Base-by-base conservation (phyloP, 2,113 vertebrate species). In the Phrynocephalus versicolor region DNA sequence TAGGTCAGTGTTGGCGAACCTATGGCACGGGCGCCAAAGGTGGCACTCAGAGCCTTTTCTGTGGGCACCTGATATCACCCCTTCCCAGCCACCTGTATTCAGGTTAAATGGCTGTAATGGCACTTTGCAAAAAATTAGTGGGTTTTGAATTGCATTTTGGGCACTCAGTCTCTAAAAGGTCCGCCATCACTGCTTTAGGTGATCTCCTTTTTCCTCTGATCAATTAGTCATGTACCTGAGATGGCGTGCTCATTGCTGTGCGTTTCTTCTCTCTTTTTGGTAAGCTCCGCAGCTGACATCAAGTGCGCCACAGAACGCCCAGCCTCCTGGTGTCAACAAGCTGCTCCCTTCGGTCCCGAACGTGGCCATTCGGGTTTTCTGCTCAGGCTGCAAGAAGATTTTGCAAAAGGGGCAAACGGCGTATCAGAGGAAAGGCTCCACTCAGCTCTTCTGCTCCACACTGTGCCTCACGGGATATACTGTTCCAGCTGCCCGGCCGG, bases 401-500 rank as follows among this genome's bases (percentile, higher is more conserved):
- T 96, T 99, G 89, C 94, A 98, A 86, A 99, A 98, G 92, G 98
- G 99, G 33, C 99, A 99, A 95, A 99, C 98, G 0, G 99, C 99
- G 1, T 99, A 98, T 95, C 98, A 99, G 95, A 97, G 97, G 92
- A 99, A 98, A 95, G 98, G 99, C 87, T 98, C 97, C 15, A 95
- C 97, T 18, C 97, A 98, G 37, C 98, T 99, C 76, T 99, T 98
- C 97, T 99, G 98, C 95, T 98, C 98, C 90, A 98, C 98, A 85
- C 64, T 94, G 94, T 99, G 98, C 95, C 97, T 99, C 92, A 99
- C 98, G 78, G 98, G 98, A 91, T 98, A 98, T 90, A 96, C 96
- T 76, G 94, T 96, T 84, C 97, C 96, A 92, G 96, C 96, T 8
- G 74, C 92, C 91, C 96, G 95, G 83, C 93, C 94, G 84, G 94